These are phyloP conservation scores for Morpho helenor DNA, from an alignment of 2,888 invertebrate genomes.

Conservation along the genomic window DNA sequence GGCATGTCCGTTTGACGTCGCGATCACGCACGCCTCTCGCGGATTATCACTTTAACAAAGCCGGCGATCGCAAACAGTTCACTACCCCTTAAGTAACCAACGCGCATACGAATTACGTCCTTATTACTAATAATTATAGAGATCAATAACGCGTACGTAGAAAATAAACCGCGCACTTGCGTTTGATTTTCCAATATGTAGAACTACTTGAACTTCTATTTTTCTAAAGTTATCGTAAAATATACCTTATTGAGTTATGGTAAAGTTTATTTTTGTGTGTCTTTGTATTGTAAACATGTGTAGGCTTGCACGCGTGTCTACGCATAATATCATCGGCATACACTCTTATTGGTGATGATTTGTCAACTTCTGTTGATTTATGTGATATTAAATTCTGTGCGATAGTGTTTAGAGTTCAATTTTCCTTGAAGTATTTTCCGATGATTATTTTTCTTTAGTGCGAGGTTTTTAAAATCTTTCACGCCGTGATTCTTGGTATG, in stretches of 20 bases:
- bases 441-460: conserved; percentile 48
- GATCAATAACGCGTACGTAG: conserved; percentile 29
- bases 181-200: conserved; percentile 32
- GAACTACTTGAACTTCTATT: conserved; percentile 20
- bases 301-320: conserved; percentile 56
- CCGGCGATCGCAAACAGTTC: conserved; percentile 44
- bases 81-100: conserved; percentile 53
- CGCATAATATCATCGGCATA: conserved; percentile 73
- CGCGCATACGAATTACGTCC: conserved; percentile 44
- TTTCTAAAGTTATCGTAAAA: conserved; percentile 22
- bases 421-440: background rate
- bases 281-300: conserved; percentile 28
- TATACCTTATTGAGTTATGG: conserved; percentile 25
- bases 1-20: conserved; percentile 42
- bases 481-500: conserved; percentile 44
- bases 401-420: conserved; percentile 20
- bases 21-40: conserved; percentile 56
- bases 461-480: conserved; percentile 52
- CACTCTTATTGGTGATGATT: conserved; percentile 65
- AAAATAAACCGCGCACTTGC: conserved; percentile 25
- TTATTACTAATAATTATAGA: conserved; percentile 35
- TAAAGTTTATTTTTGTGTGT: conserved; percentile 38
- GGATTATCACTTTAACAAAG: conserved; percentile 60
- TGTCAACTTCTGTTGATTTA: conserved; percentile 54
- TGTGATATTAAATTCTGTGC: conserved; percentile 33